Conservation (phyloP, 2,113 vertebrate genomes). For the Pterocles burchelli region DNA sequence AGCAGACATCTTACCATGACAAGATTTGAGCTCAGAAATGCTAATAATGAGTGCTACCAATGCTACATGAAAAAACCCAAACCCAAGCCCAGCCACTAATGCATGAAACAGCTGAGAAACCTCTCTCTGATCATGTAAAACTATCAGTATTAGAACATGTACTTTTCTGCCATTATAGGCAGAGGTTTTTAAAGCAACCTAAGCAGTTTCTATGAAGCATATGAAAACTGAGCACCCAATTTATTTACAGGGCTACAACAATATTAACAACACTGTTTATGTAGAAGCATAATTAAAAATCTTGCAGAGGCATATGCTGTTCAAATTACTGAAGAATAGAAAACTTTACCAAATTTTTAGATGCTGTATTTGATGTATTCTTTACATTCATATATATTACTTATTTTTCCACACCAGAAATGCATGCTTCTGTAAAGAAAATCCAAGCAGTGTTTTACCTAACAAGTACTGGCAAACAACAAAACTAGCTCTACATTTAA, state of each 20-base stretch:
- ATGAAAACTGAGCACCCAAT: background rate
- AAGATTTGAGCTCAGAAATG: constrained; percentile 5
- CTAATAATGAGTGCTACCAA: background rate
- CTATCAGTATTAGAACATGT: background rate
- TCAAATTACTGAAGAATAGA: background rate
- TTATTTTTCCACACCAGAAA: background rate
- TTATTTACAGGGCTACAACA: background rate
- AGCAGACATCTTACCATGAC: background rate
- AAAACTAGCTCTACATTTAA: background rate
- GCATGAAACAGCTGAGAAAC: background rate
- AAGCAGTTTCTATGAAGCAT: background rate
- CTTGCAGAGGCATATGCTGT: background rate
- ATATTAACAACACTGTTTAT: background rate
- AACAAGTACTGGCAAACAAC: background rate
- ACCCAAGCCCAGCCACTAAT: background rate
- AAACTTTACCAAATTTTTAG: background rate
- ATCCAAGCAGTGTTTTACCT: background rate
- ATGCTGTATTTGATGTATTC: background rate
- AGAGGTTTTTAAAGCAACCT: background rate
- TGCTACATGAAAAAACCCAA: background rate
- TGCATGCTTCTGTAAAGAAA: background rate
- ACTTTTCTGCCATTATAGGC: background rate
- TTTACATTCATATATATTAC: background rate
- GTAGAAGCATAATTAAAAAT: background rate
- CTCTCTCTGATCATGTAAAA: background rate